These are phyloP conservation scores for Pegoplata infirma DNA, from an alignment of 2,888 invertebrate genomes.

Conservation along the genomic window DNA sequence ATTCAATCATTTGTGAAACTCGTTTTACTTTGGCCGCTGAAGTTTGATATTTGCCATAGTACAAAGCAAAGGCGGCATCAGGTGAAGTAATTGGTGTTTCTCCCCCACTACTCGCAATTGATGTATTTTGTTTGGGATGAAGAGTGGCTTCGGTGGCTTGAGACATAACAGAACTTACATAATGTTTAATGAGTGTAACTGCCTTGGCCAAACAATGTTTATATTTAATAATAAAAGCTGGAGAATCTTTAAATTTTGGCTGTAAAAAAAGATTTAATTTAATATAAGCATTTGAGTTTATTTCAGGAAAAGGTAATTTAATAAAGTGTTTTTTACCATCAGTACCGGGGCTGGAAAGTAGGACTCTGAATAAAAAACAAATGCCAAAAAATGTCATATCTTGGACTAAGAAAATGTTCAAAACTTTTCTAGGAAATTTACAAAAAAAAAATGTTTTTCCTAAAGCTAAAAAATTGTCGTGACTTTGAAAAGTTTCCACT, in stretches of 20 bases:
- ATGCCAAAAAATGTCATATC: no score
- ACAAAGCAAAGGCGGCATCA: conserved; percentile 88
- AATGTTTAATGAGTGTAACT: conserved; percentile 87
- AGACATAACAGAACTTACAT: conserved; percentile 86
- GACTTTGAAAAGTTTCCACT: no score
- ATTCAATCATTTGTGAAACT: conserved; percentile 90
- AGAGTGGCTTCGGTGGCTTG: conserved; percentile 88
- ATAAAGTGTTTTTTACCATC: no score
- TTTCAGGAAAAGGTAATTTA: background rate
- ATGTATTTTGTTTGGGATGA: conserved; percentile 73
- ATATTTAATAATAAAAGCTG: conserved; percentile 89
- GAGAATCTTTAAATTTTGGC: conserved; percentile 91
- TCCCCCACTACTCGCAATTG: conserved; percentile 63
- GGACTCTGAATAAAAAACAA: no score
- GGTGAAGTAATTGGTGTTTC: conserved; percentile 73
- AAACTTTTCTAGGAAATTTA: no score
- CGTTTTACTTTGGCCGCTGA: conserved; percentile 91
- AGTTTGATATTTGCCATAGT: conserved; percentile 97
- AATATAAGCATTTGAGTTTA: background rate
- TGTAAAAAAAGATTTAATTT: conserved; percentile 72
- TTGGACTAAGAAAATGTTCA: no score
- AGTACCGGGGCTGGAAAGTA: no score
- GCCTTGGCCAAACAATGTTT: conserved; percentile 90
- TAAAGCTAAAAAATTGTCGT: no score
- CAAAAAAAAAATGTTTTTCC: no score